Percentiles rank a stretch among this genome's conserved stretches.
These are phyloP conservation scores for Drosophila monieri DNA, from an alignment of 2,888 invertebrate genomes.

Conservation along the genomic window DNA sequence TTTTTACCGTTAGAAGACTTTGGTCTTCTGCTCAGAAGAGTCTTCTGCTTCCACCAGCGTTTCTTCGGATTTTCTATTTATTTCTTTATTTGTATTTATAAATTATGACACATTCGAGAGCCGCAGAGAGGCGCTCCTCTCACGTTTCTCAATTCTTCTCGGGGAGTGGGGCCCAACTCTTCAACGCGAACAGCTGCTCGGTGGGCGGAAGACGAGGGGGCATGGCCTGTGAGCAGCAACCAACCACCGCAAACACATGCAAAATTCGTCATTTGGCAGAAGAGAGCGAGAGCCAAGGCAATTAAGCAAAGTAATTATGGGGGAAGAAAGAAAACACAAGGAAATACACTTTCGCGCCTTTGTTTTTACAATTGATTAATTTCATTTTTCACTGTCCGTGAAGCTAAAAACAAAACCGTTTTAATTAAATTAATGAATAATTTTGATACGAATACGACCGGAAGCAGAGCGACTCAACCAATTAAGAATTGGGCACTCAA, in stretches of 20 bases:
- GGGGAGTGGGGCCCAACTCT: constrained; percentile 43
- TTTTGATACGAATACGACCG: constrained; percentile 13
- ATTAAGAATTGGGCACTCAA: background rate
- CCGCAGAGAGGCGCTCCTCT: constrained; percentile 33
- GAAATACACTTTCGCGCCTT: constrained; percentile 60
- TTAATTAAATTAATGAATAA: constrained; percentile 31
- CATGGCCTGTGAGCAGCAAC: constrained; percentile 56
- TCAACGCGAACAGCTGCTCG: constrained; percentile 65
- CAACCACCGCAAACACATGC: constrained; percentile 45
- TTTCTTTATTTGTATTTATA: constrained; percentile 77
- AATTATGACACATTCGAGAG: constrained; percentile 80
- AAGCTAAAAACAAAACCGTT: constrained; percentile 18
- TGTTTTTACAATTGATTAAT: constrained; percentile 67
- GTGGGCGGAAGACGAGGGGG: constrained; percentile 55
- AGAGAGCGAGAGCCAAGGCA: constrained; percentile 41
- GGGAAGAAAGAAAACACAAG: constrained; percentile 37
- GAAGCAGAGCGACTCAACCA: constrained; percentile 1
- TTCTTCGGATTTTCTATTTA: constrained; percentile 22
- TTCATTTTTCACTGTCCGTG: constrained; percentile 37
- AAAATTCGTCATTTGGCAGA: constrained; percentile 37
- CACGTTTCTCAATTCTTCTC: constrained; percentile 6
- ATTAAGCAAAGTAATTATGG: constrained; percentile 56
- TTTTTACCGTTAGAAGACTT: constrained; percentile 63
- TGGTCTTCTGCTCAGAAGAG: constrained; percentile 2
- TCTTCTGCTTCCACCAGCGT: background rate